A percentile compares a stretch with the other conserved stretches of the same genome.
Evolutionary conservation across 2,888 invertebrate species (phyloP).

Genomic region (Brenthis ino): DNA sequence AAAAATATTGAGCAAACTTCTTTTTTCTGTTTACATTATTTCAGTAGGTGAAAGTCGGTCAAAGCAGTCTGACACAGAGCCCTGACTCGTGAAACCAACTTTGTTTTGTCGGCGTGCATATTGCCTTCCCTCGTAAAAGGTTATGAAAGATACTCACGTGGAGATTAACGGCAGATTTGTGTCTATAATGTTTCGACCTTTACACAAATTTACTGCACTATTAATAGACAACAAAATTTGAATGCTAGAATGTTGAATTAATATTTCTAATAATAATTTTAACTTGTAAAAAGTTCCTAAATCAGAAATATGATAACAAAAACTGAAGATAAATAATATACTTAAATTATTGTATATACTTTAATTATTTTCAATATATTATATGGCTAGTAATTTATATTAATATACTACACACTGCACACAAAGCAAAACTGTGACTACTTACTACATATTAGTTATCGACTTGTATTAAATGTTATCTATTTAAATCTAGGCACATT

Average conservation of each 20-base stretch:
- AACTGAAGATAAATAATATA: too few relatives aligned
- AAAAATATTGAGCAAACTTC: background rate
- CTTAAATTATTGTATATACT: too few relatives aligned
- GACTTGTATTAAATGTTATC: too few relatives aligned
- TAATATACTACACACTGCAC: too few relatives aligned
- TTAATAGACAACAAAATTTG: background rate
- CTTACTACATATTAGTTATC: too few relatives aligned
- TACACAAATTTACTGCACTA: background rate
- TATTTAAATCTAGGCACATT: too few relatives aligned
- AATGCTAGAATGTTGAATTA: background rate
- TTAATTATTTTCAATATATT: too few relatives aligned
- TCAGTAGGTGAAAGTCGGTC: slow-evolving; percentile 12
- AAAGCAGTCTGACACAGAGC: slow-evolving; percentile 12
- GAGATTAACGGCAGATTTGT: slow-evolving; percentile 54
- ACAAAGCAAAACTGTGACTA: too few relatives aligned
- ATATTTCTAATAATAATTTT: too few relatives aligned
- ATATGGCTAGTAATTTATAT: too few relatives aligned
- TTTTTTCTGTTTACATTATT: background rate
- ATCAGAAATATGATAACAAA: too few relatives aligned
- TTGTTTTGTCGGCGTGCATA: slow-evolving; percentile 57
- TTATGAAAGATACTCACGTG: slow-evolving; percentile 67
- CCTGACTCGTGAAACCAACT: slow-evolving; percentile 46
- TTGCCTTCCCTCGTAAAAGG: slow-evolving; percentile 64
- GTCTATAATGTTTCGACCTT: slow-evolving; percentile 47
- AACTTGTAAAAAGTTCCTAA: too few relatives aligned